Conservation (phyloP, 2,888 invertebrate genomes). For the Helobdella robusta region DNA sequence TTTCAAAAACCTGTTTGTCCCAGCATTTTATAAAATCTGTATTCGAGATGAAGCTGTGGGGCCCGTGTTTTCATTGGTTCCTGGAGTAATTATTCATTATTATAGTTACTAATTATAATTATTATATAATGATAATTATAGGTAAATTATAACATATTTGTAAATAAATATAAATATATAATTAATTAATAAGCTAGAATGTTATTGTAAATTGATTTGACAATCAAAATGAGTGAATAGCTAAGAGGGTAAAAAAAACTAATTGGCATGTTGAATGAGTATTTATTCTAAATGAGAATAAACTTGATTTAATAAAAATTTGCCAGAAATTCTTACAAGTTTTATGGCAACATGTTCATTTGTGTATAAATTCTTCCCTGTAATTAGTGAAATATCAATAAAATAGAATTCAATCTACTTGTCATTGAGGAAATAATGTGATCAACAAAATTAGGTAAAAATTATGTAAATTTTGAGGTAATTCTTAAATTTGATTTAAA, state of each 20-base stretch:
- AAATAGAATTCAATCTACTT: conserved; percentile 38
- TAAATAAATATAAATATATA: too few relatives aligned
- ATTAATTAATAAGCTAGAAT: too few relatives aligned
- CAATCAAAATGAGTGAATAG: not conserved
- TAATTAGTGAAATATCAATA: too few relatives aligned
- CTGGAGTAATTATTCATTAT: conserved; percentile 13
- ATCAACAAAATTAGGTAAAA: too few relatives aligned
- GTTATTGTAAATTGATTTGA: too few relatives aligned
- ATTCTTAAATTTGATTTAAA: too few relatives aligned
- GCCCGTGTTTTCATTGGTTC: conserved; percentile 35
- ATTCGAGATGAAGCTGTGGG: conserved; percentile 33
- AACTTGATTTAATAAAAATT: not conserved
- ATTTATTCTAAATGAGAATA: not conserved
- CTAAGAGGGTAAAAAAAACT: not conserved
- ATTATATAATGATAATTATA: too few relatives aligned
- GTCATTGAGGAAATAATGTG: too few relatives aligned
- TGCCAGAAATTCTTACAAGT: conserved; percentile 59
- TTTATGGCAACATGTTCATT: conserved; percentile 99
- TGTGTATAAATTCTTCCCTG: conserved; percentile 59
- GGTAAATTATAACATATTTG: too few relatives aligned
- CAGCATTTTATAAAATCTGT: conserved; percentile 33
- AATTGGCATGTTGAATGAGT: too few relatives aligned
- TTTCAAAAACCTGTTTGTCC: conserved; percentile 33
- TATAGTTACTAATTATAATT: too few relatives aligned
- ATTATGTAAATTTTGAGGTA: not conserved